A percentile compares a stretch with the other conserved stretches of the same genome.
These are phyloP conservation scores for Bombus picipes DNA, from an alignment of 1,140 invertebrate species.

Conservation along the genomic window DNA sequence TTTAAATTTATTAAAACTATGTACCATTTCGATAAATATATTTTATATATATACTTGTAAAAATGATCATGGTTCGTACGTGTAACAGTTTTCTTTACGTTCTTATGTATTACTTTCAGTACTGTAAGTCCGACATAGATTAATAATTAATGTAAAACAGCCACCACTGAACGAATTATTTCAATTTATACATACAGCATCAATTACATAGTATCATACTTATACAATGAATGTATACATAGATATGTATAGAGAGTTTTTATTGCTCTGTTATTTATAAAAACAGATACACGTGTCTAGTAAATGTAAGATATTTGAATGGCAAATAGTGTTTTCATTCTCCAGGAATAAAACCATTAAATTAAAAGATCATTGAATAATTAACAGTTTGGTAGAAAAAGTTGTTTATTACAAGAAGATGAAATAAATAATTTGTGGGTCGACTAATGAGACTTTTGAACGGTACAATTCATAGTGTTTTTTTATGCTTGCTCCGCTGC, in stretches of 20 bases:
- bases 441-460: too few relatives aligned
- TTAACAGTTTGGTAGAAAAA: too few relatives aligned
- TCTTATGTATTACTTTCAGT: neutral
- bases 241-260: neutral
- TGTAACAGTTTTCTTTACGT: neutral
- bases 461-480: too few relatives aligned
- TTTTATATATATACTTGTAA: neutral
- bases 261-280: neutral
- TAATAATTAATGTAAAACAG: neutral
- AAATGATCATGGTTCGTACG: neutral
- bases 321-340: neutral
- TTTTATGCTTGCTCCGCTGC: too few relatives aligned
- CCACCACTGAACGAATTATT: neutral
- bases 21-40: neutral
- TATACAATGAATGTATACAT: neutral
- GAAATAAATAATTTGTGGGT: too few relatives aligned
- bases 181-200: neutral
- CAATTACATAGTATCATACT: neutral
- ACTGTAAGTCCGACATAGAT: neutral
- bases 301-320: neutral
- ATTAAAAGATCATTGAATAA: neutral
- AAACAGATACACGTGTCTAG: neutral
- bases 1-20: too few relatives aligned
- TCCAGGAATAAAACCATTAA: neutral
- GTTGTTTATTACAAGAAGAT: too few relatives aligned